phyloP scores from a whole-genome alignment of 1,140 invertebrate species.

The Acromyrmex heyeri region DNA sequence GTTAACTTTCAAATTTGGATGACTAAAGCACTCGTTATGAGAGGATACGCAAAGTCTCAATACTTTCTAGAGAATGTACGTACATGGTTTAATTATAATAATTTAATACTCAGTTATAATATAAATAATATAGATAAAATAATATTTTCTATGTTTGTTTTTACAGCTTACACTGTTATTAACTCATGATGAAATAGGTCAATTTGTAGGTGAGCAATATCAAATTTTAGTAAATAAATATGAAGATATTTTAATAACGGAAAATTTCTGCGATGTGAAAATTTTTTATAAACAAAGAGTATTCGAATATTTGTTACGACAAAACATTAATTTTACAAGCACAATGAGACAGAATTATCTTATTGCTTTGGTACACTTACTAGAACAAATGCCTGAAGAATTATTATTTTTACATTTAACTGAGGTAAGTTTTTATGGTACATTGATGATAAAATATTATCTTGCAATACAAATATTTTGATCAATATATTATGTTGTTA shows the following conservation, averaged over 20 bases:
- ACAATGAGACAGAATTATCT: conserved; percentile 88
- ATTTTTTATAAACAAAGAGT: conserved; percentile 89
- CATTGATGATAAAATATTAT: neutral
- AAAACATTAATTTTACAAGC: conserved; percentile 82
- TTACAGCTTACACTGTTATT: conserved; percentile 78
- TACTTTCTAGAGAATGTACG: conserved; percentile 75
- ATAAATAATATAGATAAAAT: conserved; percentile 12
- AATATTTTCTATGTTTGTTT: conserved; percentile 48
- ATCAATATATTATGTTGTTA: conserved; percentile 81
- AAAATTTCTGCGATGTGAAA: conserved; percentile 82
- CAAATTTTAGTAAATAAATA: conserved; percentile 76
- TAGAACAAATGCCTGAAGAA: conserved; percentile 88
- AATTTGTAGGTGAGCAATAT: conserved; percentile 77
- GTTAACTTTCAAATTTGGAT: conserved; percentile 74
- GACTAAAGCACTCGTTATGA: conserved; percentile 77
- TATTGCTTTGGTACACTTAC: conserved; percentile 88
- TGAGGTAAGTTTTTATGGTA: conserved; percentile 85
- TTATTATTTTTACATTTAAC: conserved; percentile 89
- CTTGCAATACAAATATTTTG: conserved; percentile 40
- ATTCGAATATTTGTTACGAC: conserved; percentile 87
- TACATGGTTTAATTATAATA: conserved; percentile 44
- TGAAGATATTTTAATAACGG: conserved; percentile 78
- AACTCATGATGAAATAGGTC: conserved; percentile 77
- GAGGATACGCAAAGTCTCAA: conserved; percentile 72
- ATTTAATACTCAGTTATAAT: neutral